Evolutionary conservation across 2,888 invertebrate genomes (phyloP), one percentile per base, ranked within the genome.

Genomic region (Brachyopa scutellaris): DNA sequence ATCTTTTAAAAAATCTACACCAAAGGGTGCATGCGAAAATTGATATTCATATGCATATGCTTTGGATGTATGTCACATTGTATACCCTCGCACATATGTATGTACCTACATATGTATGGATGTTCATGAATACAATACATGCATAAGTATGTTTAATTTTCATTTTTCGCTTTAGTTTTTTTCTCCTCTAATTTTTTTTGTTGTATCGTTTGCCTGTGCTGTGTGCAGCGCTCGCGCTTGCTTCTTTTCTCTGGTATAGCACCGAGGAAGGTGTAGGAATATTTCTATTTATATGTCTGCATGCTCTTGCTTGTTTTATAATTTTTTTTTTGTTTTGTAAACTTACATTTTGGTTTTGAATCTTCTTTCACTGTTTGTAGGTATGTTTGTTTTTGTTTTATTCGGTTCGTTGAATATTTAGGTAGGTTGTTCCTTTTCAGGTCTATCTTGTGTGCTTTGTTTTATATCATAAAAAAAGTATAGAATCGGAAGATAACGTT

Each of bases 241-340:
- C 38, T 42, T 62, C 40, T 38, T 51, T 59, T 66, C 17, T 19
- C 9, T 64, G 49, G 72, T 79, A 61, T 59, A 42, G 38, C 61
- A 72, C 70, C 64, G 64, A 42, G 4, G 70, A 53, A 79, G 73
- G 79, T 80, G 67, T 66, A 78, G 26, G 61, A 73, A 73, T 67
- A 49, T 67, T 69, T 74, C 67, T 80, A 69, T 80, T 80, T 74
- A 62, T 55, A n/a, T n/a, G 66, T 47, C 74, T 73, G 29, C 49
- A 2, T 61, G 19, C 36, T 31, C 21, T 47, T 36, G 36, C 45
- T 47, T 36, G 55, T 17, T 36, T 36, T 19, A 2, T 36, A 36
- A 5, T 23, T 36, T 11, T 49, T n/a, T 66, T 47, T 57, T 40
- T 62, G 33, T 62, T 62, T 47, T 36, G 47, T 62, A 47, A 64